Base-by-base conservation (phyloP, 2,113 vertebrate species). In the Pelecanus crispus region DNA sequence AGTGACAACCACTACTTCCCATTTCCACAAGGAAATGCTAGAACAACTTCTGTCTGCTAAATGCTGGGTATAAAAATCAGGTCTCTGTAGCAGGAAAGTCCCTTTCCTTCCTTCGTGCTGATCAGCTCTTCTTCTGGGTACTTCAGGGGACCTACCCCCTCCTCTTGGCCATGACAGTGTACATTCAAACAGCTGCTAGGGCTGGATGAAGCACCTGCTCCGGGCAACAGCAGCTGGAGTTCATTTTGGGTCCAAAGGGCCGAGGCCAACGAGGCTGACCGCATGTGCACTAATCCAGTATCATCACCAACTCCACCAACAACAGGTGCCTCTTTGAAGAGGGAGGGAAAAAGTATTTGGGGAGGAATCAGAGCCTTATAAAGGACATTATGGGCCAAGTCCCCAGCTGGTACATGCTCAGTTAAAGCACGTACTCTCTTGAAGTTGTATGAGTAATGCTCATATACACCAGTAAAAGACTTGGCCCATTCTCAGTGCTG, bases 281-380 rank as follows among this genome's bases (percentile, higher is more conserved):
- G 70, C 96, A 92, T 97, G 96, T 97, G 95, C 95, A 87, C 88
- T 97, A 97, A 97, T 97, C 96, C 97, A 87, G 95, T 81, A 95
- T 97, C 97, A 97, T 92, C 97, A 95, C 81, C 95, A 95, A 77
- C 96, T 83, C 92, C 94, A 97, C 96, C 93, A 97, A 86, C 93
- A 96, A 97, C 97, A 97, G 97, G 95, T 97, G 97, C 90, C 80
- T 86, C 96, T 97, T 97, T 97, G 97, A 97, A 97, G 97, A 96
- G 75, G 45, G 79, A 93, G 45, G 72, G 68, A 81, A 92, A 65
- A 97, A 95, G 75, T 97, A 97, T 96, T 87, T 96, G 97, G 92
- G 96, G 90, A 97, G 90, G 96, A 97, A 96, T 90, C 95, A 93
- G 90, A 96, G 93, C 93, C 96, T 96, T 95, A 95, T 95, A 92